Evolutionary conservation across 2,797 vertebrate genomes (phyloP).

Genomic region (Pseudopleuronectes americanus): DNA sequence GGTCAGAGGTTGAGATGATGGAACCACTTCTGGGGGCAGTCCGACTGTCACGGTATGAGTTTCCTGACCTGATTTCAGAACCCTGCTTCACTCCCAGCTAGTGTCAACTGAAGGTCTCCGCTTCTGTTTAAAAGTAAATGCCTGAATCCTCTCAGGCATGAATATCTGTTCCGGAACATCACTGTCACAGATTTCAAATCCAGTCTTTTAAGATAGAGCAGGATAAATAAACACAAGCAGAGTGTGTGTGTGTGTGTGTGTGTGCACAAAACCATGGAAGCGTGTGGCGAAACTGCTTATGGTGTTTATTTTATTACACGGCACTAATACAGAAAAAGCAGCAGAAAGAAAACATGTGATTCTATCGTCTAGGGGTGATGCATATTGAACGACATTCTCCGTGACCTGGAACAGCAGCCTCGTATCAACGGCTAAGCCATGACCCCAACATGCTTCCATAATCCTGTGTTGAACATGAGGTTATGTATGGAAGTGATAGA

Average conservation of each 20-base stretch:
- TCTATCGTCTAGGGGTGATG: conserved; percentile 28
- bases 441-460: conserved; percentile 16
- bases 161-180: conserved; percentile 3
- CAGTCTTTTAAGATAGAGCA: not conserved
- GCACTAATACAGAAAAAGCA: conserved; percentile 22
- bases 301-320: conserved; percentile 20
- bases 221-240: not conserved
- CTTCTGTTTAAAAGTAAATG: conserved; percentile 11
- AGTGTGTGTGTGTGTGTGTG: not conserved
- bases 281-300: conserved; percentile 11
- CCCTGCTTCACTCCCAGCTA: not conserved
- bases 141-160: too few relatives aligned
- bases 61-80: not conserved
- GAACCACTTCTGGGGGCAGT: too few relatives aligned
- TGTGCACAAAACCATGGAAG: conserved; percentile 2
- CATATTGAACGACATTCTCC: conserved; percentile 26
- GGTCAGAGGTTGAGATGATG: too few relatives aligned
- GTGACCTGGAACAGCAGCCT: conserved; percentile 39
- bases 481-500: conserved; percentile 8
- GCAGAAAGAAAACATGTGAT: conserved; percentile 10
- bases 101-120: conserved; percentile 8
- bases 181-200: not conserved
- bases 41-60: too few relatives aligned
- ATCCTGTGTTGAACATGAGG: conserved; percentile 8
- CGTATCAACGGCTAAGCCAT: conserved; percentile 13